Base-by-base conservation (phyloP, 2,797 vertebrate species). In the Lutjanus campechanus region DNA sequence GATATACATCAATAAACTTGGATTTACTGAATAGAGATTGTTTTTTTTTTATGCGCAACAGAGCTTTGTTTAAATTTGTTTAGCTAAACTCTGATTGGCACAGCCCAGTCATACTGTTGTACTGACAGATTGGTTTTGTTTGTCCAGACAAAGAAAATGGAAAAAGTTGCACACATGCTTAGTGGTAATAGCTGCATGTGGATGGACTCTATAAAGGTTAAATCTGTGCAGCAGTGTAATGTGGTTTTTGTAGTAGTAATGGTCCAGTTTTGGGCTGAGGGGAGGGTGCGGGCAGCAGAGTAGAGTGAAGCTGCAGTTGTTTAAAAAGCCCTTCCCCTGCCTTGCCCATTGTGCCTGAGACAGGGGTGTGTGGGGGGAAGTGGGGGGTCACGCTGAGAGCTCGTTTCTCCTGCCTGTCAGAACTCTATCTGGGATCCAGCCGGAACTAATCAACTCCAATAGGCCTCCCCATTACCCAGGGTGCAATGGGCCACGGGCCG, bases 371-470 rank as follows among this genome's bases (percentile, higher is more conserved):
- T 79, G 25, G 19, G 86, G 79, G 59, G 76, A 61, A 53, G 71
- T n/a, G 76, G 91, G 83, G 90, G 92, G 84, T 93, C 94, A 95
- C 72, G 92, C 94, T 93, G 94, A 82, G 93, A 92, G 95, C 97
- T 96, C 95, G 94, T 98, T 98, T 97, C 94, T 97, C 94, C 88
- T 92, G 97, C 96, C 97, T 98, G 97, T 99, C 98, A 98, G 96
- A 96, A 97, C 96, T 98, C 97, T 97, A 98, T 98, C 97, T 96
- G 95, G 90, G 96, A 96, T 96, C 96, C 96, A 97, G 96, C 98
- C 97, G 97, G 97, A 99, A 99, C 98, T 98, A 99, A 99, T 99
- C 98, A 97, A 97, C 97, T 96, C 97, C 97, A 99, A 98, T 97
- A 95, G 97, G 96, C 93, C 95, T 96, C 94, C 88, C 89, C 85